A percentile compares a stretch with the other conserved stretches of the same genome.
phyloP scores from a whole-genome alignment of 2,888 invertebrate genomes.

The Lathronympha strigana region DNA sequence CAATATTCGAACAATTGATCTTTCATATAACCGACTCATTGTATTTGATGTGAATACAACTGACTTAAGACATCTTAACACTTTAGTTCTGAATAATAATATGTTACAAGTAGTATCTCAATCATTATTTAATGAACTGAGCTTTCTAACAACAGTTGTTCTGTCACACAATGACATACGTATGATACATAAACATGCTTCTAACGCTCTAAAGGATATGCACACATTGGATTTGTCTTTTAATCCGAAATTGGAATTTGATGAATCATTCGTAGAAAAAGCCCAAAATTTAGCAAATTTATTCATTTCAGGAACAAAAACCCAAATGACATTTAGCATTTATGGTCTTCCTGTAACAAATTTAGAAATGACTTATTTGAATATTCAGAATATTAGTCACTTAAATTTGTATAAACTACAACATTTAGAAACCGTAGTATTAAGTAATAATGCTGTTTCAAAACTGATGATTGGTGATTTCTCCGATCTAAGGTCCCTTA shows the following conservation, averaged over 20 bases:
- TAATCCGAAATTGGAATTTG: constrained; percentile 56
- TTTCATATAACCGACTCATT: constrained; percentile 62
- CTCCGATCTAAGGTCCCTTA: constrained; percentile 51
- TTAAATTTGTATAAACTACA: constrained; percentile 53
- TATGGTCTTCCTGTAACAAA: constrained; percentile 47
- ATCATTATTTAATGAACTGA: constrained; percentile 51
- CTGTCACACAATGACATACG: constrained; percentile 48
- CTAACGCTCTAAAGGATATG: constrained; percentile 53
- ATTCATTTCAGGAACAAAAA: constrained; percentile 55
- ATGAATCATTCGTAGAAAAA: constrained; percentile 47
- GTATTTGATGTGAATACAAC: constrained; percentile 61
- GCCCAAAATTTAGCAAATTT: constrained; percentile 51
- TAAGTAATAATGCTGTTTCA: constrained; percentile 58
- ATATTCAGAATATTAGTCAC: constrained; percentile 52
- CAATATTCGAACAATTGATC: constrained; percentile 59
- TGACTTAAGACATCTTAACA: constrained; percentile 53
- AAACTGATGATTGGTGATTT: constrained; percentile 55
- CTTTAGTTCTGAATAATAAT: constrained; percentile 62
- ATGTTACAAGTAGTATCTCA: constrained; percentile 52
- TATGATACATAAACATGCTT: constrained; percentile 46
- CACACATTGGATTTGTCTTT: constrained; percentile 61
- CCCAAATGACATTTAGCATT: constrained; percentile 50
- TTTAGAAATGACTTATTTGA: constrained; percentile 55
- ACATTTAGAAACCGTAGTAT: constrained; percentile 50
- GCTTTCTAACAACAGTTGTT: constrained; percentile 50